phyloP scores from a whole-genome alignment of 2,797 vertebrate genomes.

The Heliangelus exortis region DNA sequence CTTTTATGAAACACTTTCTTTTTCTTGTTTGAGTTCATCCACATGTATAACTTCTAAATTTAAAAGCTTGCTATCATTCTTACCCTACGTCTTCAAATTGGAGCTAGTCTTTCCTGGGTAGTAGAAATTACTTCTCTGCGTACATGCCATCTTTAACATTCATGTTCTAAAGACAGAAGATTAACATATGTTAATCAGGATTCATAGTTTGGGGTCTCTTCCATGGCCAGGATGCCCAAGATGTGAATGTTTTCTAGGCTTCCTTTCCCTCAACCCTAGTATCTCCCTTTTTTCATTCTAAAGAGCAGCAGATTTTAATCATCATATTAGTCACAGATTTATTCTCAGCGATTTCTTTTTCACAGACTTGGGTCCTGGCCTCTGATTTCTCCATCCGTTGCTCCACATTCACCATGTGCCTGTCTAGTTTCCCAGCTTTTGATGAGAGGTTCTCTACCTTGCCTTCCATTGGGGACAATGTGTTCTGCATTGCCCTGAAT shows the following conservation, averaged over 20 bases:
- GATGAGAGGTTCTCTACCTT: slow-evolving; percentile 82
- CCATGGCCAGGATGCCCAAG: slow-evolving; percentile 71
- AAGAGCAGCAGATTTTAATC: slow-evolving; percentile 77
- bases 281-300: slow-evolving; percentile 77
- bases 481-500: slow-evolving; percentile 80
- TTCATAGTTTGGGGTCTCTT: slow-evolving; percentile 68
- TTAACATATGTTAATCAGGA: slow-evolving; percentile 55
- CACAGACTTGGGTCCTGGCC: slow-evolving; percentile 84
- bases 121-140: slow-evolving; percentile 28
- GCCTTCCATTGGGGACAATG: slow-evolving; percentile 82
- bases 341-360: slow-evolving; percentile 86
- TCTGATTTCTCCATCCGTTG: slow-evolving; percentile 83
- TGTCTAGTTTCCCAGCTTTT: slow-evolving; percentile 84
- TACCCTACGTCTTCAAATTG: slow-evolving; percentile 34
- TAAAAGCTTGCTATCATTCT: slow-evolving; percentile 26
- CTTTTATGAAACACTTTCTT: slow-evolving; percentile 58
- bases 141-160: slow-evolving; percentile 57
- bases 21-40: slow-evolving; percentile 69
- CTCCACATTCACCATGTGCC: slow-evolving; percentile 83
- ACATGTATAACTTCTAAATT: slow-evolving; percentile 22
- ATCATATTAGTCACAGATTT: slow-evolving; percentile 80
- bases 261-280: slow-evolving; percentile 70
- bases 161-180: slow-evolving; percentile 28
- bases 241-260: slow-evolving; percentile 69
- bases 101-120: slow-evolving; percentile 46